Evolutionary conservation across 2,113 vertebrate genomes (phyloP).

Genomic region (Galeopterus variegatus): DNA sequence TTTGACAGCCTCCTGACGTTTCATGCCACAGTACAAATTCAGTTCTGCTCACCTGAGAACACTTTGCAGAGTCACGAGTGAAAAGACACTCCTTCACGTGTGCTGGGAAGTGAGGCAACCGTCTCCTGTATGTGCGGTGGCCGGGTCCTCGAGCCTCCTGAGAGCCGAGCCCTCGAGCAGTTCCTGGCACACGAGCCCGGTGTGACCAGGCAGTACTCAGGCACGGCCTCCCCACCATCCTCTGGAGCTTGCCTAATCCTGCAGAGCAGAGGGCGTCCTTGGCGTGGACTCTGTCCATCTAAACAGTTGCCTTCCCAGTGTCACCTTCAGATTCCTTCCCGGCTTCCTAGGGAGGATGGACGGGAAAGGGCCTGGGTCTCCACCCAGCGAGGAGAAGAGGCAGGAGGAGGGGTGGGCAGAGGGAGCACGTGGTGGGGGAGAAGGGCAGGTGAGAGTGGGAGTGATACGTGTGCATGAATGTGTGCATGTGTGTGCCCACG

Average conservation of each 20-base stretch:
- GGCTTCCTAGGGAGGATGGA: background rate
- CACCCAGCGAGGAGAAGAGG: background rate
- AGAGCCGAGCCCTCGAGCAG: background rate
- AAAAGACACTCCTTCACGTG: background rate
- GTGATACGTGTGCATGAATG: background rate
- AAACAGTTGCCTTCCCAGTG: no score
- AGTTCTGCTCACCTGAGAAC: background rate
- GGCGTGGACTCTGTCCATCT: background rate
- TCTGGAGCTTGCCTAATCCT: background rate
- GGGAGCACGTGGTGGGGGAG: fast-evolving
- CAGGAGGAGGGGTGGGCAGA: background rate
- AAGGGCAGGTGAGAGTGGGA: background rate
- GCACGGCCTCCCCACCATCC: background rate
- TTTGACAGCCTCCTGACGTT: background rate
- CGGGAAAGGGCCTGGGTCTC: no score
- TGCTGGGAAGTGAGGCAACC: background rate
- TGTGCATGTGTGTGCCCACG: no score
- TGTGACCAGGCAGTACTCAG: background rate
- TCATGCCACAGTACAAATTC: background rate
- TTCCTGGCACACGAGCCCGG: background rate
- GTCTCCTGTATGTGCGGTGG: fast-evolving
- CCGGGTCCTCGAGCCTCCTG: no score
- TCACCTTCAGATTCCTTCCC: background rate
- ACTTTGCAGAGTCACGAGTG: background rate
- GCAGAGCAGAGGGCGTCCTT: no score